Evolutionary conservation across 2,113 vertebrate species (phyloP).

Genomic region (Carassius carassius): DNA sequence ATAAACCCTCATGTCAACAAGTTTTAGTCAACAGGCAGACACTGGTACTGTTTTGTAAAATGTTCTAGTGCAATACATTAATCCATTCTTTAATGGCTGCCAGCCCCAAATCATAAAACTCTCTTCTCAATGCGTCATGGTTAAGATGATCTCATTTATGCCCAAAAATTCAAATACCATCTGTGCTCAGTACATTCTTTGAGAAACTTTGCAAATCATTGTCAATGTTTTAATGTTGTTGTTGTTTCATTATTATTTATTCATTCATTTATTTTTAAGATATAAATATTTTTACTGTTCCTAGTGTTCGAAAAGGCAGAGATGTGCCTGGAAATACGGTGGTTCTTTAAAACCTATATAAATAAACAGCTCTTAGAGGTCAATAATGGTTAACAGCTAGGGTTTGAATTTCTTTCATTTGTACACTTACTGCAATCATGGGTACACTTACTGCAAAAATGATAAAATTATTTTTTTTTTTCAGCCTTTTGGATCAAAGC

Average conservation of each 20-base stretch:
- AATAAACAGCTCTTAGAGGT: constrained; percentile 3
- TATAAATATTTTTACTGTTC: not conserved
- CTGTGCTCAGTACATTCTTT: constrained; percentile 5
- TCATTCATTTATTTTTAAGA: not conserved
- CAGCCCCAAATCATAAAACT: constrained; percentile 15
- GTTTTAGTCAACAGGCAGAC: not conserved
- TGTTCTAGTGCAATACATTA: not conserved
- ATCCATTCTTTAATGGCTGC: constrained; percentile 18
- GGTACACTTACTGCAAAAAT: no score
- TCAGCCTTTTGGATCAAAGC: not conserved
- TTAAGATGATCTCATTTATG: not conserved
- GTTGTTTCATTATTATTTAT: not conserved
- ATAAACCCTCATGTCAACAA: not conserved
- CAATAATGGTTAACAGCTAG: not conserved
- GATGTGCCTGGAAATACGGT: not conserved
- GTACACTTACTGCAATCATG: not conserved
- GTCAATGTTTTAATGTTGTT: not conserved
- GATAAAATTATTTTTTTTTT: not conserved
- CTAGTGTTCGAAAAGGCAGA: not conserved
- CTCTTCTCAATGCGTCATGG: not conserved
- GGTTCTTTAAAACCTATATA: not conserved
- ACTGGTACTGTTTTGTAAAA: not conserved
- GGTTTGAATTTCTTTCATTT: not conserved
- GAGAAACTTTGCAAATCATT: not conserved
- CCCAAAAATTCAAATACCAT: constrained; percentile 13